Conservation (phyloP, 1,140 invertebrate genomes). For the Zophobas morio region DNA sequence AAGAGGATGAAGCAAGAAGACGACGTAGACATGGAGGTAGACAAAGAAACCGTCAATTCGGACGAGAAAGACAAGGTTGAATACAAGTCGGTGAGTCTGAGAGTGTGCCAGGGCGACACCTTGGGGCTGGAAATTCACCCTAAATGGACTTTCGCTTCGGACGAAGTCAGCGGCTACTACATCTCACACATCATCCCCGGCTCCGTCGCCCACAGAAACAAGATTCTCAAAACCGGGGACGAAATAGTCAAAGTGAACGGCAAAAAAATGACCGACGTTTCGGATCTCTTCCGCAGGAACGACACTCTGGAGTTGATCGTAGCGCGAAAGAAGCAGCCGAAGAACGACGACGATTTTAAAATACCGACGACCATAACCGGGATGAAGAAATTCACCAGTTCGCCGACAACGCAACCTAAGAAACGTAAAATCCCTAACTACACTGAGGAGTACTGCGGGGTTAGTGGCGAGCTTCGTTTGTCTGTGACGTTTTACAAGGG, state of each 20-base stretch:
- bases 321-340: constrained; percentile 12
- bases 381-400: constrained; percentile 59
- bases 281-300: constrained; percentile 48
- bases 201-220: constrained; percentile 78
- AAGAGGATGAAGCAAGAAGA: neutral
- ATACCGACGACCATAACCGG: constrained; percentile 50
- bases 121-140: constrained; percentile 75
- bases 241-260: constrained; percentile 91
- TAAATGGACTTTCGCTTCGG: constrained; percentile 66
- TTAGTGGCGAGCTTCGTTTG: constrained; percentile 40
- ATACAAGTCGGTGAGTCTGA: constrained; percentile 2
- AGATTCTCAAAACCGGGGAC: constrained; percentile 83
- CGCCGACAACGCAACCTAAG: neutral
- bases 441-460: constrained; percentile 7
- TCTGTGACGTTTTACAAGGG: constrained; percentile 79
- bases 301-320: constrained; percentile 25
- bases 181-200: constrained; percentile 74
- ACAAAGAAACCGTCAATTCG: neutral
- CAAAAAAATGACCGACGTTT: constrained; percentile 79
- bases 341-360: neutral
- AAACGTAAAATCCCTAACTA: neutral
- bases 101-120: constrained; percentile 68
- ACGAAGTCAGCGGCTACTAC: constrained; percentile 71
- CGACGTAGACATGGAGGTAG: neutral
- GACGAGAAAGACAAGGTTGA: neutral